Base-by-base conservation (phyloP, 2,797 vertebrate genomes). In the Lophura swinhoii region DNA sequence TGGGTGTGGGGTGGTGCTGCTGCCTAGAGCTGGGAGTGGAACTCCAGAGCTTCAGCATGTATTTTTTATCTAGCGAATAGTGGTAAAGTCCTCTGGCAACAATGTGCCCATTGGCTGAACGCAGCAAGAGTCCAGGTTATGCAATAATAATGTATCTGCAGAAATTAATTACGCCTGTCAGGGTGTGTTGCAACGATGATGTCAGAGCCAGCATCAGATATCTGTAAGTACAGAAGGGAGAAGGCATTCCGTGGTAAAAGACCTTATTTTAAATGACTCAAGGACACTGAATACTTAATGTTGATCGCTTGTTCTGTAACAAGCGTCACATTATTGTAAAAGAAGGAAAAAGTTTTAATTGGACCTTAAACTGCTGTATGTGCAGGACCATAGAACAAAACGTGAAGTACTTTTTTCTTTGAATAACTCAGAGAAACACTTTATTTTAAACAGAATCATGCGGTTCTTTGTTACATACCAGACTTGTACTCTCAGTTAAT, bases 211-310 rank as follows among this genome's bases (percentile, higher is more conserved):
- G 12, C 18, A 21, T 79, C 22, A 37, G n/a, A 10, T 84, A 31
- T 35, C 39, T 60, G 11, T 60, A 49, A 31, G 56, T 53, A 22
- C 18, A 59, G 74, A 63, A 76, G 39, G 28, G 33, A 49, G n/a
- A 41, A 48, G 28, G 16, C 53, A 71, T 0, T 24, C 53, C 48
- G 2, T 66, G 46, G 67, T 22, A 35, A 26, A 75, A 70, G 18
- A 37, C 37, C 20, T 79, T 62, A 14, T 1, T 85, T 76, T 31
- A 55, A 68, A 16, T 85, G 31, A 37, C 48, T 87, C 18, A 2
- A 1, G 2, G 3, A 24, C 33, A 33, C 48, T 3, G 28, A 48
- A 18, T 13, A 0, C 62, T 71, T 58, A 15, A 4, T 53, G 21
- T 31, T n/a, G 12, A 78, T 75, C 49, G 24, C 23, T 3, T 48